Base-by-base conservation (phyloP, 1,140 invertebrate genomes). In the Ganaspis sp. region DNA sequence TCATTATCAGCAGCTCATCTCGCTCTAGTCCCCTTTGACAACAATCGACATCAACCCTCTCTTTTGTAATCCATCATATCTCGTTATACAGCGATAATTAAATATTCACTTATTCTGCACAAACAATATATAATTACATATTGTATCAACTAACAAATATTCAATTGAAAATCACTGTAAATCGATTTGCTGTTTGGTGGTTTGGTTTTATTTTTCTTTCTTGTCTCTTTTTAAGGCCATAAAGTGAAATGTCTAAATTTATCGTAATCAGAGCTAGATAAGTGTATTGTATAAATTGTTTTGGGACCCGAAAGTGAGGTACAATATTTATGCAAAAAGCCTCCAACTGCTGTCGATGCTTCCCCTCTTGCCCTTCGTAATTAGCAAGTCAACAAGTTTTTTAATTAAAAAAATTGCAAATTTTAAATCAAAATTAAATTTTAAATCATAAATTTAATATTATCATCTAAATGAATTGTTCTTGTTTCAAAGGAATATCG, bases 181-280 rank as follows among this genome's bases (percentile, higher is more conserved):
- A 84, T 81, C 78, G 74, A 72, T 82, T n/a, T 64, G 12, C 58
- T 64, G 58, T 64, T 64, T 64, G 12, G 15, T 64, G 58, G 26
- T 77, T 58, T 64, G 72, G 74, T 78, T 74, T 73, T 70, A 70
- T 77, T 49, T 73, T 64, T 83, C 84, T 81, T 74, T 76, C 84
- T 81, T 84, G 83, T 86, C 78, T 72, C n/a, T n/a, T n/a, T 17
- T 83, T 88, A 87, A 88, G 87, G 85, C 84, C 87, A 87, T 87
- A 87, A n/a, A 87, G 85, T 88, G 86, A 87, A 86, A 84, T 88
- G 86, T 85, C 85, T 88, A 87, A 85, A 86, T 85, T 84, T 84
- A 85, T 83, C 78, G 82, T 87, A 87, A 83, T 84, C 84, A 86
- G 84, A 82, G 81, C 82, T 86, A 85, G 76, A 78, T 84, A 86